These are phyloP conservation scores for Epirrhoe tristata DNA, from an alignment of 2,888 invertebrate species.

Conservation along the genomic window DNA sequence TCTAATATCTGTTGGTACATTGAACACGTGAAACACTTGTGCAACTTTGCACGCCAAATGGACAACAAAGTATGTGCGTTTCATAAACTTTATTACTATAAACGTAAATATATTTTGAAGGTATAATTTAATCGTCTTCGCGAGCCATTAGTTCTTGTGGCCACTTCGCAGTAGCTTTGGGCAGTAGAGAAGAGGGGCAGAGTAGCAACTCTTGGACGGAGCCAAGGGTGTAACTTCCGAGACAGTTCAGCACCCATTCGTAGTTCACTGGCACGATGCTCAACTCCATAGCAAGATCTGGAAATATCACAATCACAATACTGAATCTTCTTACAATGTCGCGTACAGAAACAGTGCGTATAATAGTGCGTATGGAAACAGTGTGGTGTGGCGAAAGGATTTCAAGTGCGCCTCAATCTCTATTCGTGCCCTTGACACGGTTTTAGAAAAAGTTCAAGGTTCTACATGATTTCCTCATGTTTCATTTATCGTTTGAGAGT, in stretches of 20 bases:
- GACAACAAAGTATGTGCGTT: neutral
- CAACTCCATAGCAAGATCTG: conserved; percentile 72
- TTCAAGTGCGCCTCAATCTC: too few species aligned
- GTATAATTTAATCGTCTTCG: conserved; percentile 51
- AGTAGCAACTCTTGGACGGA: conserved; percentile 68
- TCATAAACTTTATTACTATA: conserved; percentile 25
- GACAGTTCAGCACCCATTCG: conserved; percentile 80
- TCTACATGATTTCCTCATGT: too few species aligned
- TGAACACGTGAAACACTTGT: neutral
- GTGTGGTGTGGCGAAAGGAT: too few species aligned
- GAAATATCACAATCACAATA: neutral
- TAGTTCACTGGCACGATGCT: conserved; percentile 76
- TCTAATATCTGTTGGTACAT: neutral
- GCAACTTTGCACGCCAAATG: neutral
- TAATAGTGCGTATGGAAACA: too few species aligned
- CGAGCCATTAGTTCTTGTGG: conserved; percentile 58
- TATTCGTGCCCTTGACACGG: too few species aligned
- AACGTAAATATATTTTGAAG: conserved; percentile 12
- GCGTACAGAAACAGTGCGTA: too few species aligned
- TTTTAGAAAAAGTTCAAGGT: too few species aligned
- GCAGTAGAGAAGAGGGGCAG: conserved; percentile 65
- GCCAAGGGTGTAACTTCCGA: conserved; percentile 67
- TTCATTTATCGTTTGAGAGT: too few species aligned
- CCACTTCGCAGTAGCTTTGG: conserved; percentile 59
- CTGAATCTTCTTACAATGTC: neutral